Base-by-base conservation (phyloP, 2,113 vertebrate species). In the Piprites chloris region DNA sequence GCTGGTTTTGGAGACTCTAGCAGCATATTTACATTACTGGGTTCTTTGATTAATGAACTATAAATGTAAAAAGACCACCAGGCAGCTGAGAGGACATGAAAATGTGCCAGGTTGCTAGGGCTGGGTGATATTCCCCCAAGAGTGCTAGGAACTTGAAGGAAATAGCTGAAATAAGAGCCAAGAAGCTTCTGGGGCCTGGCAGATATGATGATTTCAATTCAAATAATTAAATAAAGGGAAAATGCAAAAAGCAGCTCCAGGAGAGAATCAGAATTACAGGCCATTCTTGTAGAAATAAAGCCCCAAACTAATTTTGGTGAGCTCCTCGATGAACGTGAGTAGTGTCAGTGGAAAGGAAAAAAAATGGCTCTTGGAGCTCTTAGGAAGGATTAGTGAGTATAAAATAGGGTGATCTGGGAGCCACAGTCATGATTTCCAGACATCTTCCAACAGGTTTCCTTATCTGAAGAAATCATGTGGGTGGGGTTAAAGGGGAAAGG, bases 41-140 rank as follows among this genome's bases (percentile, higher is more conserved):
- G 28, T 79, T 90, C 53, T 66, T 73, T 59, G 53, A 24, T 50
- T 55, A 65, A 20, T 68, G 52, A 86, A 65, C 10, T 37, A 2
- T 47, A 20, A 47, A 85, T 47, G 23, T 52, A 16, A 52, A 20
- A 4, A 53, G 80, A 72, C 23, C 23, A 33, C 46, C 13, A 5
- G 0, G 44, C 44, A 59, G 17, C 39, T 80, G 67, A 44, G 33
- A 18, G 0, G 0, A 28, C 27, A 7, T 6, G 9, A 53, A 88
- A 82, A 32, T 8, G 22, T 59, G 28, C 13, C 3, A 5, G 6
- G 13, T 41, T 86, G 44, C 30, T 53, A 18, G 24, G 35, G 28
- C 21, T 68, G 42, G 6, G 15, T 35, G 33, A 35, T 52, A 4
- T 1, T 87, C 18, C 9, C 32, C 13, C 12, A 46, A 33, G 44